Conservation (phyloP, 2,797 vertebrate species). For the Sylvilagus floridanus region DNA sequence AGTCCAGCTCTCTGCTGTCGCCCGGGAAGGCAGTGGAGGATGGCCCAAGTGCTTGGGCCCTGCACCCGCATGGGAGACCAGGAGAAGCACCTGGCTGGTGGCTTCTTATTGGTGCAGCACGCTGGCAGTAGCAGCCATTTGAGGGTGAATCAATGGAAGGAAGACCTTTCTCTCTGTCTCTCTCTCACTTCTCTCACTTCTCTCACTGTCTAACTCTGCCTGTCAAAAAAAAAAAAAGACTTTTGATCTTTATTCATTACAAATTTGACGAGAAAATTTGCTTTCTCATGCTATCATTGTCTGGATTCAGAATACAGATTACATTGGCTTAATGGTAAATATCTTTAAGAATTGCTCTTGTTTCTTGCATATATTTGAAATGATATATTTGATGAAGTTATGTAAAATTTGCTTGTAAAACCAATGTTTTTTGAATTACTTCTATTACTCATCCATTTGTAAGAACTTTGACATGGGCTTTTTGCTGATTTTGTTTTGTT, state of each 20-base stretch:
- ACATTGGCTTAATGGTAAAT: constrained; percentile 1
- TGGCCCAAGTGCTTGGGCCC: too few species aligned
- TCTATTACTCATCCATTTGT: neutral
- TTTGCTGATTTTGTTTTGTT: neutral
- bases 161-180: too few species aligned
- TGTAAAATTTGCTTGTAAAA: constrained; percentile 23
- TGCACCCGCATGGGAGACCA: too few species aligned
- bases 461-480: neutral
- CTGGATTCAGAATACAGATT: constrained; percentile 25
- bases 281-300: constrained; percentile 12
- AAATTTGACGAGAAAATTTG: neutral
- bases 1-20: too few species aligned
- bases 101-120: too few species aligned
- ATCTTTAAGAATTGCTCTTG: neutral
- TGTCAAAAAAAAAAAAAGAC: neutral
- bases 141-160: too few species aligned
- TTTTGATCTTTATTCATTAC: neutral
- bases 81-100: too few species aligned
- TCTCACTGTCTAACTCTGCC: too few species aligned
- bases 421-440: neutral
- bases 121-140: too few species aligned
- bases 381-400: neutral
- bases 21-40: too few species aligned
- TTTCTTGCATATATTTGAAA: neutral
- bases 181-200: too few species aligned